Evolutionary conservation across 2,888 invertebrate genomes (phyloP), one percentile per base, ranked within the genome.

Genomic region (Drosophila hamatofila): DNA sequence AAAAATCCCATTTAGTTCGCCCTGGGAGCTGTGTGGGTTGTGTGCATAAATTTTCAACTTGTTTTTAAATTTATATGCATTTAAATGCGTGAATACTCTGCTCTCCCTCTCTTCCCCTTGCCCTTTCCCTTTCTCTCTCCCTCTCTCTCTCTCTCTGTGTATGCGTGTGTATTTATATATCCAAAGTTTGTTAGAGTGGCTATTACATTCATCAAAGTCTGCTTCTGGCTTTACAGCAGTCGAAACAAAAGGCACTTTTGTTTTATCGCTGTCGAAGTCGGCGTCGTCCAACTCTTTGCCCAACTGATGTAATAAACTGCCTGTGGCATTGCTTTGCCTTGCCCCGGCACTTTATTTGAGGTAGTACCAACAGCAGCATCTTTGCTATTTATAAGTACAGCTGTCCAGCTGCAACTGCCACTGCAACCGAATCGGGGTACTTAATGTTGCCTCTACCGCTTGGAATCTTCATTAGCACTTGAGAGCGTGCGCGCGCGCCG

Each of bases 161-260:
- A 9, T 12, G 12, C 11, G 12, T 35, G 35, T 49, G 12, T 49
- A 67, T 60, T 56, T 56, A 56, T 56, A 56, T 21, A 56, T 41
- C 21, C 56, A 9, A 23, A 25, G 33, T 30, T 46, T 52, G 56
- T 57, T 58, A 23, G 33, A n/a, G 48, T 2, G 27, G 30, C 65
- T 30, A 69, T 63, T 63, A 48, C 86, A 86, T 82, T 67, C 59
- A 86, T 82, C 83, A 82, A 83, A 83, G 82, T 83, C 70, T 68
- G 64, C 37, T n/a, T 9, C 5, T 41, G 39, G 27, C 16, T 18
- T 41, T 37, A 51, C 27, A 39, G 61, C 62, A 56, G 42, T 27
- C 37, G 35, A 59, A 79, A 61, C 79, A 72, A 76, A 61, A 41
- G 75, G 56, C 55, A 52, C 56, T 59, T 81, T 67, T 72, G 84